These are phyloP conservation scores for Pandion haliaetus DNA, from an alignment of 2,113 vertebrate species.

Conservation along the genomic window DNA sequence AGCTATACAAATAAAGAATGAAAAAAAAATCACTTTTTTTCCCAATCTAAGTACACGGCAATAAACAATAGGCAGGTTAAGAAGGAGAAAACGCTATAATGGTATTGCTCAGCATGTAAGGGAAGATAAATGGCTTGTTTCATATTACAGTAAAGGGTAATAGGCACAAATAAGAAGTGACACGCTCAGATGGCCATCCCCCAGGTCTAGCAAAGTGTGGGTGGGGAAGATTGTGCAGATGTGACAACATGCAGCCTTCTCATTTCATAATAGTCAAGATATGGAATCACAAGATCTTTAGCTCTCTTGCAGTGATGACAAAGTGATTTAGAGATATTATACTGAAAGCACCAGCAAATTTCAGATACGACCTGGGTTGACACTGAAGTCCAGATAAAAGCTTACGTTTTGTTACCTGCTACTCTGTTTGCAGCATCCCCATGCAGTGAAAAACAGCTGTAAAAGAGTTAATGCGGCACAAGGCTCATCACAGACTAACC, in stretches of 20 bases:
- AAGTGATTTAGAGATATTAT: neutral
- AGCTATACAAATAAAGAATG: neutral
- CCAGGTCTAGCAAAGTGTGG: neutral
- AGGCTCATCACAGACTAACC: neutral
- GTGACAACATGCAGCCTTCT: neutral
- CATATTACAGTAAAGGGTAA: neutral
- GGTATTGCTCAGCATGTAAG: neutral
- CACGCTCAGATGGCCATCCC: neutral
- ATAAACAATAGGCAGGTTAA: neutral
- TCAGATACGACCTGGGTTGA: neutral
- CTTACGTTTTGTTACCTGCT: neutral
- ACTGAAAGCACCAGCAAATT: neutral
- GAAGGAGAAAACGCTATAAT: neutral
- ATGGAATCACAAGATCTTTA: neutral
- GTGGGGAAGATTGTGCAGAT: neutral
- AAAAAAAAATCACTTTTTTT: neutral
- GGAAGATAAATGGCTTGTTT: neutral
- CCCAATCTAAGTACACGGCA: neutral
- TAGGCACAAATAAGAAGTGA: neutral
- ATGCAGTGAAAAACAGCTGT: neutral
- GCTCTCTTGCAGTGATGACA: neutral
- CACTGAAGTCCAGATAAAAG: neutral
- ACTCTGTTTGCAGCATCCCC: neutral
- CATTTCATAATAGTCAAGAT: neutral
- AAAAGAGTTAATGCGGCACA: neutral